Conservation (phyloP, 1,140 invertebrate species). For the Diabrotica undecimpunctata region DNA sequence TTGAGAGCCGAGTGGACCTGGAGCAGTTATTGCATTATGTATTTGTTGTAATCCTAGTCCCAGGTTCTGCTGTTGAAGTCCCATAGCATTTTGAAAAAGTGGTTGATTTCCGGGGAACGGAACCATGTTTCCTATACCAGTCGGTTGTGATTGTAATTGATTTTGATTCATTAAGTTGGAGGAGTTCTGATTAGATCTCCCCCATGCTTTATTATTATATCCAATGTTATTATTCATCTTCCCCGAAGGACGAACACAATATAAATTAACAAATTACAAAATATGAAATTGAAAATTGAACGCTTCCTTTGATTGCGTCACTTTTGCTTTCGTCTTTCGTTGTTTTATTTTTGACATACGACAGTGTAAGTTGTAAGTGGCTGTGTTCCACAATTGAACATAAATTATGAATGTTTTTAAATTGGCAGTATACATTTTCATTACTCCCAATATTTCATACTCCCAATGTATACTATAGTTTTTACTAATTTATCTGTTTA, state of each 20-base stretch:
- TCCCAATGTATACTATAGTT: too few species aligned
- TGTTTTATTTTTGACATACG: too few species aligned
- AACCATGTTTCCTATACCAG: conserved; percentile 54
- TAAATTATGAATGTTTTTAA: too few species aligned
- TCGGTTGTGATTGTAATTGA: conserved; percentile 57
- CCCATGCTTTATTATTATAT: conserved; percentile 54
- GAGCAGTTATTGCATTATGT: conserved; percentile 41
- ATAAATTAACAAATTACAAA: too few species aligned
- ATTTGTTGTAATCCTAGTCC: conserved; percentile 43
- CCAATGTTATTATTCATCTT: conserved; percentile 16
- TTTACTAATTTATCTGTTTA: too few species aligned
- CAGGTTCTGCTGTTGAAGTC: conserved; percentile 51
- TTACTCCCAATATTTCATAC: too few species aligned
- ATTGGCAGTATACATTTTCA: too few species aligned
- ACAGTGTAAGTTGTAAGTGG: too few species aligned
- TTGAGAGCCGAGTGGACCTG: conserved; percentile 37
- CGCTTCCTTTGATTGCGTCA: too few species aligned
- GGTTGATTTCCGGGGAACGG: conserved; percentile 59
- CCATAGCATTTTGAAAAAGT: conserved; percentile 57
- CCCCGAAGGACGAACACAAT: background rate
- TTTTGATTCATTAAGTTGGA: conserved; percentile 47
- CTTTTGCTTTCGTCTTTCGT: too few species aligned
- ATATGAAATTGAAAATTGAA: too few species aligned
- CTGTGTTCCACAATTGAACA: too few species aligned
- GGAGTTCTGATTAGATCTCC: conserved; percentile 46